Percentiles rank a stretch among this genome's conserved stretches.
These are phyloP conservation scores for Limnodromus scolopaceus DNA, from an alignment of 2,797 vertebrate species.

Conservation along the genomic window DNA sequence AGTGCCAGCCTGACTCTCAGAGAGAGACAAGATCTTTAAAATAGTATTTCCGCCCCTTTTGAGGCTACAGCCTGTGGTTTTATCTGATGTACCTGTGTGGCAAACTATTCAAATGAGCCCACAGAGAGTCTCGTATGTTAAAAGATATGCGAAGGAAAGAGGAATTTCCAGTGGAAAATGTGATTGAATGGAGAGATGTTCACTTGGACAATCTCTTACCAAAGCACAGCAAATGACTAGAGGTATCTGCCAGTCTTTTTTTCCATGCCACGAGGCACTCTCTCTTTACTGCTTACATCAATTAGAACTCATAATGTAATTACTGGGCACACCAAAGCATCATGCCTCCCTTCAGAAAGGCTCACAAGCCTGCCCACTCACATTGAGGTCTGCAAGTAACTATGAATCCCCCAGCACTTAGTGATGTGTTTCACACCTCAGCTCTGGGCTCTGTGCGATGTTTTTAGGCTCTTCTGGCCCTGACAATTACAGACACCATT, in stretches of 20 bases:
- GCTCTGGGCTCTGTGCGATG: neutral
- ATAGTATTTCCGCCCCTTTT: conserved; percentile 61
- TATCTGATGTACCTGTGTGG: conserved; percentile 64
- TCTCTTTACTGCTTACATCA: conserved; percentile 60
- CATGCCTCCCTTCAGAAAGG: conserved; percentile 28
- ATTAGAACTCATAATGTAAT: conserved; percentile 45
- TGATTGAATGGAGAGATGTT: conserved; percentile 68
- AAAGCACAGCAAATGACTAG: neutral
- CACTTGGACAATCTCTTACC: conserved; percentile 59
- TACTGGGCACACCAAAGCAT: conserved; percentile 53
- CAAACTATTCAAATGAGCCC: conserved; percentile 44
- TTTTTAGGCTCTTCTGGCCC: neutral
- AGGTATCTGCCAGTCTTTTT: conserved; percentile 42
- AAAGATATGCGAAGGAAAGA: conserved; percentile 15
- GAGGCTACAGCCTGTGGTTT: conserved; percentile 56
- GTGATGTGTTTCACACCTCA: conserved; percentile 31
- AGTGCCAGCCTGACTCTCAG: conserved; percentile 15
- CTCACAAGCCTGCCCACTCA: conserved; percentile 52
- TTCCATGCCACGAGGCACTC: conserved; percentile 54
- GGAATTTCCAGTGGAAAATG: conserved; percentile 74
- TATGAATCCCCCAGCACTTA: conserved; percentile 13
- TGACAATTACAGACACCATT: neutral
- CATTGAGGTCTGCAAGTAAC: conserved; percentile 31
- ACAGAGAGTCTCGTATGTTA: neutral
- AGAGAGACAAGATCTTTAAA: conserved; percentile 48